Evolutionary conservation across 2,888 invertebrate genomes (phyloP), one percentile per base, ranked within the genome.

Genomic region (Pimpla rufipes): DNA sequence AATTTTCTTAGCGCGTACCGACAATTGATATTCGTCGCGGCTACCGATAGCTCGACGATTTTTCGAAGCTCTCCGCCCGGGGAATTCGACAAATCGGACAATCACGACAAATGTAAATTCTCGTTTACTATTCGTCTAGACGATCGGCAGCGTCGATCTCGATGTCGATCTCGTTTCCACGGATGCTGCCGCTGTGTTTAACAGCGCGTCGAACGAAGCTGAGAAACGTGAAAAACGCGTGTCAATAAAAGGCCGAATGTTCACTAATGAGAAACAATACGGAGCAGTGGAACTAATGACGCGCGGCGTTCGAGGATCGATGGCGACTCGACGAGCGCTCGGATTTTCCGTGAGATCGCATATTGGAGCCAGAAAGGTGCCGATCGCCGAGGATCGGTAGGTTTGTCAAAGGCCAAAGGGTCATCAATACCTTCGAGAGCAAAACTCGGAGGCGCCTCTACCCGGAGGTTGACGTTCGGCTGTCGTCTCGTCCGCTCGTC

Each of bases 401-500:
- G 75, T 64, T n/a, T 73, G 83, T 74, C 73, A 74, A 68, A 77
- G 80, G 52, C 57, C 45, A 64, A 64, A 67, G 59, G 52, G 76
- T 71, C 76, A 83, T 79, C 71, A 67, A 83, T 79, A 76, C 59
- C 23, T 42, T 77, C 13, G 66, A 57, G 55, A 42, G 29, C 52
- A 5, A 57, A 42, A 76, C 74, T 71, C 21, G 29, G 52, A 7
- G 16, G 21, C 42, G 47, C 55, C 42, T 7, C 35, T 21, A 68
- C 67, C 18, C 29, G 23, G 74, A 67, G 55, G 62, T 79, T 73
- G 76, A 79, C 73, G 67, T 77, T 83, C 77, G 67, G 67, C 50
- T 59, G 67, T 80, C 66, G 18, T 47, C 67, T 67, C 35, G 73
- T 88, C 85, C 85, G 83, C 85, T 86, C 81, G 84, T 82, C 85